Base-by-base conservation (phyloP, 2,797 vertebrate genomes). In the Rhyacichthys aspro region DNA sequence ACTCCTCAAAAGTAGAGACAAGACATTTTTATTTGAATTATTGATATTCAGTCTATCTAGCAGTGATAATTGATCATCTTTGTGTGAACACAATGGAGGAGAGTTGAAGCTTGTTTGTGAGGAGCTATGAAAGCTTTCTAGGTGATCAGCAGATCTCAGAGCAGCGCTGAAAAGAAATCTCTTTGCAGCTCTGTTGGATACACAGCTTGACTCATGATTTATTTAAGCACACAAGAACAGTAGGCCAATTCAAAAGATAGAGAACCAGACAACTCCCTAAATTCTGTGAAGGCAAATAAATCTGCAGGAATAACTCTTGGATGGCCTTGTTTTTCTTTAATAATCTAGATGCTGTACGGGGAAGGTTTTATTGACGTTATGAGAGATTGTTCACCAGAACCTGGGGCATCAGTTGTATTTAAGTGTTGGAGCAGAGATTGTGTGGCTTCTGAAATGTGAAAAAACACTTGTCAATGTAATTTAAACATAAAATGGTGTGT, bases 131-230 rank as follows among this genome's bases (percentile, higher is more conserved):
- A 18, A 28, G 16, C 5, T 23, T 33, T 11, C 15, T 9, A 48
- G 61, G 52, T 61, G 36, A 56, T 33, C 3, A 15, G 19, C 43
- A 9, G 39, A n/a, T 47, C 18, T 45, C 17, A 45, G 43, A 3
- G 16, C 28, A 15, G 46, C 15, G 23, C 23, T 28, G 23, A 28
- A 28, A 28, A 28, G 23, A 28, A 28, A 28, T 28, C 23, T 6
- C 23, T 5, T 6, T 23, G 2, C 19, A 23, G 19, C 7, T 32
- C 46, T 48, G 46, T 33, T 14, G 23, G 23, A 34, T 34, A 8
- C 3, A 49, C 28, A 34, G 15, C 9, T 57, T 11, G 3, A 36
- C 15, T 43, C n/a, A 56, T 44, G 44, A 42, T 69, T 76, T 39
- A 43, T 57, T 39, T 1, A 55, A 16, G 23, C 8, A 10, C 11